phyloP scores from a whole-genome alignment of 2,888 invertebrate genomes.

The Drosophila paramelanica region DNA sequence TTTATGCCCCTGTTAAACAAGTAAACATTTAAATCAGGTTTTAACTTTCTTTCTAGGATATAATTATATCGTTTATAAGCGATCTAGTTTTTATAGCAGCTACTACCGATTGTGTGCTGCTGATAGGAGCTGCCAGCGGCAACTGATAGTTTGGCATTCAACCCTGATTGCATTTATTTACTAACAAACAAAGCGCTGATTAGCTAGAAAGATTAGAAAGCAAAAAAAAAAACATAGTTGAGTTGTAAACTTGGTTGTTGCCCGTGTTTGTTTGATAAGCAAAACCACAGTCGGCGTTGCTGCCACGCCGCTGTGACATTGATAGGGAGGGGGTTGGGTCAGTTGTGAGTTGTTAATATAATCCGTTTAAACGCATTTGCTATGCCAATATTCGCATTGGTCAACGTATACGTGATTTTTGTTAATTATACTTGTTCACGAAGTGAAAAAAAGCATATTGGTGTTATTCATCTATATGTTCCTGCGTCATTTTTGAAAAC shows the following conservation, averaged over 20 bases:
- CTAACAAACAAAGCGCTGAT: slow-evolving; percentile 43
- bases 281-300: neutral
- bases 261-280: slow-evolving; percentile 37
- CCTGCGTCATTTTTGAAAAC: no score
- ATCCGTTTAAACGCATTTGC: slow-evolving; percentile 42
- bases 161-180: slow-evolving; percentile 48
- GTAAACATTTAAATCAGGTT: neutral
- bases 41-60: neutral
- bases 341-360: slow-evolving; percentile 10
- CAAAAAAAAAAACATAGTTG: neutral
- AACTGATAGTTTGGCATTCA: slow-evolving; percentile 11
- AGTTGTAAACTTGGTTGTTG: slow-evolving; percentile 2
- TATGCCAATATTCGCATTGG: slow-evolving; percentile 41
- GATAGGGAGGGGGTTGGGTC: slow-evolving; percentile 1
- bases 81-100: slow-evolving; percentile 1
- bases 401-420: slow-evolving; percentile 53
- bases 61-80: neutral
- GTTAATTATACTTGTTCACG: neutral
- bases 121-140: slow-evolving; percentile 20
- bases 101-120: slow-evolving; percentile 2
- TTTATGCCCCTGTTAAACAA: no score
- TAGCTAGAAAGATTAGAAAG: slow-evolving; percentile 17
- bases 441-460: no score
- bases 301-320: slow-evolving; percentile 7
- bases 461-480: no score